phyloP scores from a whole-genome alignment of 1,140 invertebrate genomes.

The Danaus plexippus region DNA sequence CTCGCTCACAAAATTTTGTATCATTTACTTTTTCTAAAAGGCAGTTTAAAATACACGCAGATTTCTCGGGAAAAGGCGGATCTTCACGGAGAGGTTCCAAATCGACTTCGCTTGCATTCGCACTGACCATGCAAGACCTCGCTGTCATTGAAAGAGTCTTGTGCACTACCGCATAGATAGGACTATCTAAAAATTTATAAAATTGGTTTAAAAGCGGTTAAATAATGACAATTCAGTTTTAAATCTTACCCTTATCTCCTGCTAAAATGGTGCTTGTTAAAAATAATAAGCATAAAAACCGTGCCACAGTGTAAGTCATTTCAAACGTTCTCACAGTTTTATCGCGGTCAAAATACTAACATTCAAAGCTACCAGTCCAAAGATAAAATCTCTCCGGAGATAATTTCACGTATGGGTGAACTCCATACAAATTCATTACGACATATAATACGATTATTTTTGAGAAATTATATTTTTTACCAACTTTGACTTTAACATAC shows the following conservation, averaged over 20 bases:
- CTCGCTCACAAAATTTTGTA: no score
- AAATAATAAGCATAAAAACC: slow-evolving; percentile 13
- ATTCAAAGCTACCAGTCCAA: slow-evolving; percentile 8
- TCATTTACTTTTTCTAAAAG: slow-evolving; percentile 51
- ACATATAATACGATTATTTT: no score
- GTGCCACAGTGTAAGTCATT: no score
- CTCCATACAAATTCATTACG: slow-evolving; percentile 4
- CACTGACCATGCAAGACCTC: slow-evolving; percentile 40
- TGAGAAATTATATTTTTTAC: no score
- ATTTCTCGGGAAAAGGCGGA: slow-evolving; percentile 57
- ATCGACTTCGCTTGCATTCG: slow-evolving; percentile 44
- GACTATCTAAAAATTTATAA: slow-evolving; percentile 29
- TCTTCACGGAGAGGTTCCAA: slow-evolving; percentile 46
- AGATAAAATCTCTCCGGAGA: slow-evolving; percentile 10
- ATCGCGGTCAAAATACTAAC: slow-evolving; percentile 21
- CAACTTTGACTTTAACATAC: no score
- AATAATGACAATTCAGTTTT: no score
- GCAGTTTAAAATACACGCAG: slow-evolving; percentile 55
- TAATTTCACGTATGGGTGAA: slow-evolving; percentile 12
- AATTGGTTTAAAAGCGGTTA: no score
- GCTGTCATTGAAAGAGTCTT: slow-evolving; percentile 42
- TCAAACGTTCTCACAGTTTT: slow-evolving; percentile 4
- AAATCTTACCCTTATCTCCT: no score
- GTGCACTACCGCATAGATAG: slow-evolving; percentile 36
- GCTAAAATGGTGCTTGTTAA: no score